Percentiles rank a stretch among this genome's conserved stretches.
Evolutionary conservation across 2,797 vertebrate genomes (phyloP).

Genomic region (Esox lucius): DNA sequence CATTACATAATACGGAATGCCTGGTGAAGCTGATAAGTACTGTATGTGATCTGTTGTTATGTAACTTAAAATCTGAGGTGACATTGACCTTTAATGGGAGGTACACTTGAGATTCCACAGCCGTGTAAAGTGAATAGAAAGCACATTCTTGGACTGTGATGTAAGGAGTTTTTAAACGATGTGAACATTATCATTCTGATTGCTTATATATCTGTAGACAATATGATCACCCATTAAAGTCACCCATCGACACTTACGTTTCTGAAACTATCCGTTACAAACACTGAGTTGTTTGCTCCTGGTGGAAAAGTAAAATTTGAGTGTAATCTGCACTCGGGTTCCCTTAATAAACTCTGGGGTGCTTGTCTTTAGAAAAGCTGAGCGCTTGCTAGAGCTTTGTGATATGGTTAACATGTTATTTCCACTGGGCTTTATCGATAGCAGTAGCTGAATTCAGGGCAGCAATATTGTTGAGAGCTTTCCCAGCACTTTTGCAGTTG

Average conservation of each 20-base stretch:
- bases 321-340: conserved; percentile 4
- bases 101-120: neutral
- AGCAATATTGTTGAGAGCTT: no score
- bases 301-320: conserved; percentile 3
- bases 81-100: conserved; percentile 11
- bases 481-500: neutral
- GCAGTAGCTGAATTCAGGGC: no score
- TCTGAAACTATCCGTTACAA: neutral
- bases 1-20: conserved; percentile 63
- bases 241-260: neutral
- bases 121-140: neutral
- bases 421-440: no score
- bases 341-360: neutral
- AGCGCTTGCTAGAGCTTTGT: no score
- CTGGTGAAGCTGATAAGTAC: conserved; percentile 55
- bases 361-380: neutral
- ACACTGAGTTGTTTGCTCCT: conserved; percentile 7
- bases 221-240: neutral
- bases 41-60: conserved; percentile 46
- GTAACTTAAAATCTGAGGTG: conserved; percentile 37
- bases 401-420: no score
- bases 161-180: neutral
- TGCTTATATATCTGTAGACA: neutral
- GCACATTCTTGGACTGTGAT: neutral
- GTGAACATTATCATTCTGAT: neutral